Evolutionary conservation across 2,797 vertebrate genomes (phyloP), one percentile per base, ranked within the genome.

Genomic region (Argentina silus): DNA sequence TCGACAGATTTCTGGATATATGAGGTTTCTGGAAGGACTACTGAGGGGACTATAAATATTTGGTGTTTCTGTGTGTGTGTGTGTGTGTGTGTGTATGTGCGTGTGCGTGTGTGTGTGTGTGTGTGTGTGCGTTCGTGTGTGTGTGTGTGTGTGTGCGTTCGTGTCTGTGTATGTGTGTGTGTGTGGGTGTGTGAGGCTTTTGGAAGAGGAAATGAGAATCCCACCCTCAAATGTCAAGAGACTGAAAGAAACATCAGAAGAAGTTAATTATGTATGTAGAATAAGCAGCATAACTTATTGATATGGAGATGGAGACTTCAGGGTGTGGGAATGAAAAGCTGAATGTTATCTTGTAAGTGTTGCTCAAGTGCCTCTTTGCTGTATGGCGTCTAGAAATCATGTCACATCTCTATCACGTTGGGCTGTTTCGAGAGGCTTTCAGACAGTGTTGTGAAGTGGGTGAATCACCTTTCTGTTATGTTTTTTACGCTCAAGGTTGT

Each of bases 191-290:
- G 42, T 64, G 42, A 43, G 42, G 43, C 11, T 63, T 14, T 43
- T 10, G 7, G 55, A 10, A 0, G 14, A 7, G 7, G 12, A 53
- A 67, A 67, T 53, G 21, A 27, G 36, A 67, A 53, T 36, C 48
- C 3, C 15, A n/a, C 50, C 36, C 44, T n/a, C 15, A 63, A 64
- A 67, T 57, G 48, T 48, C 69, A 62, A 51, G 27, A 68, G 59
- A 56, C 57, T 50, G 42, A 59, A 6, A 77, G 65, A 8, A 55
- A 48, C 61, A 70, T 62, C 42, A 50, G 21, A 66, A 11, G 36
- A 12, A 11, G 65, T 60, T 56, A 69, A 69, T 75, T 66, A 78
- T 75, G 76, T 42, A 70, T 80, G 11, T 63, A 70, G 57, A 76
- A 67, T 69, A 63, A 70, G 70, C 76, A 61, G 8, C 53, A 60